Conservation (phyloP, 2,888 invertebrate species). For the Ochropleura plecta region DNA sequence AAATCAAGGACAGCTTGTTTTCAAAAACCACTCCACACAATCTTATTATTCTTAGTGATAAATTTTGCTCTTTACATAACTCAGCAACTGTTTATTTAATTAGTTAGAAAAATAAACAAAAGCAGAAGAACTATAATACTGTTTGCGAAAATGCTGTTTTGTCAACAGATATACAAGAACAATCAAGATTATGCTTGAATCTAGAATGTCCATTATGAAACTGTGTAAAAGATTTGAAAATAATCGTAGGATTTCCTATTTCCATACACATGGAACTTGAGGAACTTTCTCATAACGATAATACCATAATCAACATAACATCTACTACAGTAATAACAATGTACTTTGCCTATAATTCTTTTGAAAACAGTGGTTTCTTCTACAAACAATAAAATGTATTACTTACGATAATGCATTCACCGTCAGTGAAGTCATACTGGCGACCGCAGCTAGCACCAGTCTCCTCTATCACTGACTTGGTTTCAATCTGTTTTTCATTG, state of each 20-base stretch:
- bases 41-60: not conserved
- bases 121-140: not conserved
- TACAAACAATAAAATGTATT: not conserved
- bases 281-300: too few species aligned
- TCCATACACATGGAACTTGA: too few species aligned
- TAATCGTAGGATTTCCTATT: too few species aligned
- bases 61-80: not conserved
- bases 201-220: too few species aligned
- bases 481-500: slow-evolving; percentile 86
- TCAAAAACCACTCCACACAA: not conserved
- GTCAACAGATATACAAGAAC: too few species aligned
- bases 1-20: too few species aligned
- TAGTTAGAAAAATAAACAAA: not conserved
- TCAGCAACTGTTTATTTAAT: not conserved
- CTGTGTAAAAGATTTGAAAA: too few species aligned
- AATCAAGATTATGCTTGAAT: too few species aligned
- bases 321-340: not conserved
- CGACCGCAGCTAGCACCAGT: slow-evolving; percentile 81
- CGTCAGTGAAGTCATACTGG: slow-evolving; percentile 83
- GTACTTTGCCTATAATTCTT: not conserved
- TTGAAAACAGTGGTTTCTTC: not conserved
- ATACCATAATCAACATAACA: not conserved
- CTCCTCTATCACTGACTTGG: slow-evolving; percentile 83
- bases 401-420: slow-evolving; percentile 85
- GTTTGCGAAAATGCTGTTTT: not conserved